Evolutionary conservation across 1,140 invertebrate species (phyloP), one percentile per base, ranked within the genome.

Genomic region (Leptinotarsa defecta): DNA sequence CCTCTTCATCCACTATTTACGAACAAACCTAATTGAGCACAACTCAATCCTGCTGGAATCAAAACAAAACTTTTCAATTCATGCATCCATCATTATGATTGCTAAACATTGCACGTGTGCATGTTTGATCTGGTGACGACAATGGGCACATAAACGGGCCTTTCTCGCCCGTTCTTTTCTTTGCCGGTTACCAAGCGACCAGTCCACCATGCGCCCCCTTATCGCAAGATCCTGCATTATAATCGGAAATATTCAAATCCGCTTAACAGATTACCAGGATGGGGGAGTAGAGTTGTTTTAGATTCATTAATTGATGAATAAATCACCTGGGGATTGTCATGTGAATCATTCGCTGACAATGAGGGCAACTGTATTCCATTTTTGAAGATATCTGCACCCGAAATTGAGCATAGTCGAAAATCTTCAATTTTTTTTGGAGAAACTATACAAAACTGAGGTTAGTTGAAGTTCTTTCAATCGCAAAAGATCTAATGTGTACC

Each of bases 231-330:
- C 57, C 48, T 71, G 69, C 69, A 71, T 71, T 22, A 61, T 61
- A 71, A 48, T 71, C 69, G 52, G 69, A 71, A 71, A 71, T 52
- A 71, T 71, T 22, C 48, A 71, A 71, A 71, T 71, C 69, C 15
- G 69, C 69, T 71, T 71, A 71, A 27, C 19, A 24, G 69, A 43
- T 71, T 71, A 71, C 6, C 22, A 17, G 67, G 34, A 68, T 68
- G 69, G 69, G 69, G 52, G 69, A 71, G 69, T 52, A 71, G 34
- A 61, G 69, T 61, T 71, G 69, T 71, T 71, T 71, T 57, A 71
- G 69, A 71, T 71, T 71, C 57, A 71, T 71, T 71, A 71, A 71
- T 71, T 71, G 69, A 20, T 61, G 69, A 71, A 71, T 71, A 71
- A 71, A 71, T 71, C 69, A 71, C 20, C 20, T 48, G 48, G 48